Percentiles rank a stretch among this genome's conserved stretches.
These are phyloP conservation scores for Cheilosia pagana DNA, from an alignment of 2,888 invertebrate species.

Conservation along the genomic window DNA sequence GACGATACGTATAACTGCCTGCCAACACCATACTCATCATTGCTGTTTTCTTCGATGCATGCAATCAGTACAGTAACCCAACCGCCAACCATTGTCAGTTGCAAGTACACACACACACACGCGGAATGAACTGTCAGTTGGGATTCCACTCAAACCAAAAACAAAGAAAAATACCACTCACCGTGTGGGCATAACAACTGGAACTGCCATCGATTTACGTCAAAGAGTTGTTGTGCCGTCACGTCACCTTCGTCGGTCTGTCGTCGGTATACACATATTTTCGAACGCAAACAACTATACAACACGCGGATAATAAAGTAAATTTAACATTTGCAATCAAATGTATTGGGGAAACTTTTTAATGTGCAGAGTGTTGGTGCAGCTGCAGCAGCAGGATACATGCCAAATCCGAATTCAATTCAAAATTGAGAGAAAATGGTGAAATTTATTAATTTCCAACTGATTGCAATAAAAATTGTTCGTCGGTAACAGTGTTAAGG, in stretches of 20 bases:
- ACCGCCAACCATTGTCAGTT: slow-evolving; percentile 49
- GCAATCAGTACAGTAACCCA: slow-evolving; percentile 43
- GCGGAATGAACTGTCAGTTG: slow-evolving; percentile 43
- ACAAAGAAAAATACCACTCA: not conserved
- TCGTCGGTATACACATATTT: not conserved
- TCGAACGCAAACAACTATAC: not conserved
- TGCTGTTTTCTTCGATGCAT: slow-evolving; percentile 13
- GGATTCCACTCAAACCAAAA: slow-evolving; percentile 4
- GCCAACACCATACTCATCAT: slow-evolving; percentile 11
- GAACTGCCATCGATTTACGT: slow-evolving; percentile 46
- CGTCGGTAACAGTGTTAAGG: not conserved
- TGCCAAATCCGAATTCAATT: slow-evolving; percentile 9
- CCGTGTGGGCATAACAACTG: not conserved
- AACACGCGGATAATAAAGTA: slow-evolving; percentile 40
- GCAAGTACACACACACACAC: not conserved
- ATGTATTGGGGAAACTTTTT: slow-evolving; percentile 27
- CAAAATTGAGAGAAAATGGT: slow-evolving; percentile 13
- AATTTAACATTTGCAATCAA: slow-evolving; percentile 55
- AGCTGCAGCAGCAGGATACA: not conserved
- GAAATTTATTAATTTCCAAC: slow-evolving; percentile 54
- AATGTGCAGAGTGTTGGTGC: slow-evolving; percentile 21
- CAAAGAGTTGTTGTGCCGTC: slow-evolving; percentile 17
- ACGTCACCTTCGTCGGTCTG: not conserved
- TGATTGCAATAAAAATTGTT: slow-evolving; percentile 48
- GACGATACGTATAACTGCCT: slow-evolving; percentile 11